Base-by-base conservation (phyloP, 2,888 invertebrate species). In the Mythimna loreyi region DNA sequence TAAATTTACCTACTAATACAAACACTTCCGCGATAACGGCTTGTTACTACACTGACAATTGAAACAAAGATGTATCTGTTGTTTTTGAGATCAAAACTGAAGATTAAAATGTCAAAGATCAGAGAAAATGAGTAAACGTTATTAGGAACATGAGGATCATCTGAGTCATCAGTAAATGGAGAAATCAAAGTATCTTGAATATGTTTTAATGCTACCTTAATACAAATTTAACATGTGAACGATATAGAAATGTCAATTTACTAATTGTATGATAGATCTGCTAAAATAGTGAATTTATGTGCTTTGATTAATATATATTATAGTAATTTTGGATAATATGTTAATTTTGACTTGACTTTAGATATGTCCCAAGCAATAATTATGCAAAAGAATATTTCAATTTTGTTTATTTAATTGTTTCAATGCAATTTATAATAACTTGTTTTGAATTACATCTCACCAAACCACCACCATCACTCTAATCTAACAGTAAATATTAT, bases 1-100 rank as follows among this genome's bases (percentile, higher is more conserved):
- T 65, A 72, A 77, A 75, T 75, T 82, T 80, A 79, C 80, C 77
- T 80, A 82, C 79, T 78, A 72, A 49, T 40, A 62, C 55, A 36
- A 65, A 71, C 52, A 63, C 70, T 82, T 79, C 80, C 79, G 72
- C 50, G 55, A 70, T 66, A 76, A 52, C 61, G 50, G 16, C 36
- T 66, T 65, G 62, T 72, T 71, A 65, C 59, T 52, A 50, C 23
- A 50, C 53, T 58, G 58, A 59, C 47, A 77, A 60, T 60, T 60
- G 56, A 65, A 61, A 78, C 49, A 53, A 59, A 64, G 40, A 78
- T 66, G 53, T 28, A 49, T 56, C 9, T 50, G 23, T 58, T 53
- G 45, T 60, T 60, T 52, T 60, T 52, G 36, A 74, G 75, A 68
- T 75, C 47, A 56, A 62, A 16, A 16, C 13, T 11, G 0, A 49